Base-by-base conservation (phyloP, 2,888 invertebrate genomes). In the Cantharis rustica region DNA sequence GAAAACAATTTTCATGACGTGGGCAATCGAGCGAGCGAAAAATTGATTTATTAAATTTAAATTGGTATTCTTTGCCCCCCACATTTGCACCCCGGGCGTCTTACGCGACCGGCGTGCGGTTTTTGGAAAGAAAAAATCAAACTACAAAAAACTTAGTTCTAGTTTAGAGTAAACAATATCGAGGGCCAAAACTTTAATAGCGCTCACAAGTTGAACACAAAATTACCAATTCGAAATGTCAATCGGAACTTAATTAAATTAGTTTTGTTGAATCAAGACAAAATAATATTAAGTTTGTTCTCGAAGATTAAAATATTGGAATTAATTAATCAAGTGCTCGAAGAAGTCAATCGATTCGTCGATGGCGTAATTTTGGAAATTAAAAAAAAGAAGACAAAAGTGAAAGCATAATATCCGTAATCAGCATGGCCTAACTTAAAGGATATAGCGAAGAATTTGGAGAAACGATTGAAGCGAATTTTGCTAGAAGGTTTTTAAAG, bases 391-490 rank as follows among this genome's bases (percentile, higher is more conserved):
- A 11, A 64, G 11, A 63, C 16, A 64, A 64, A 66, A n/a, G n/a
- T 66, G n/a, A 11, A 20, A 66, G 64, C 1, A 20, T 64, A 64
- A 64, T 23, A 66, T 20, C 7, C 64, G 20, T 66, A 23, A 20
- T 20, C 16, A 66, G 64, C 64, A 20, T 66, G n/a, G 47, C 47
- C 64, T n/a, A 17, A 17, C 23, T 66, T 66, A 3, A 23, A 9
- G 26, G 64, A 66, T 64, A 64, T 20, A 64, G 20, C 20, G 5
- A n/a, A 20, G 64, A 66, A 66, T 66, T 66, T 66, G 16, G 17
- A 66, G 64, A 66, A 66, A 66, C 64, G 64, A 66, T 66, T 66
- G 64, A n/a, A 23, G 64, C 64, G 64, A 66, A 66, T 66, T 66
- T 66, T 66, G 64, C 23, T 66, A 23, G 23, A 66, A 66, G 64